Percentiles rank a stretch among this genome's conserved stretches.
These are phyloP conservation scores for Diarsia brunnea DNA, from an alignment of 2,888 invertebrate species.

Conservation along the genomic window DNA sequence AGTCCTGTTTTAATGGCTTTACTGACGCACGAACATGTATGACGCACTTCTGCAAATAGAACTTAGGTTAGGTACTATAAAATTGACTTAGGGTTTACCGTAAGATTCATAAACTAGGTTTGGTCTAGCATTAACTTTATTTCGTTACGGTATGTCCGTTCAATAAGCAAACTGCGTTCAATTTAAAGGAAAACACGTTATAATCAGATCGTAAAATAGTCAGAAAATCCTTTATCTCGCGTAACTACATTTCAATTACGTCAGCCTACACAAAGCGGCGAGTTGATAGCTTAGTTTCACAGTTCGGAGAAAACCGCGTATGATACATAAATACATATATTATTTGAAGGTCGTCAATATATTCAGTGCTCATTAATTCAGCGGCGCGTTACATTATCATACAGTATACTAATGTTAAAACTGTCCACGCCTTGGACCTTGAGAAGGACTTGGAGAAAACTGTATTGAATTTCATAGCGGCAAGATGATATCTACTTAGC, in stretches of 20 bases:
- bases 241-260: conserved; percentile 51
- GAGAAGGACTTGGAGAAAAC: conserved; percentile 24
- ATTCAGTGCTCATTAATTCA: conserved; percentile 62
- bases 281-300: conserved; percentile 36
- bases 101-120: not conserved
- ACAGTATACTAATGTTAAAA: conserved; percentile 32
- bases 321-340: conserved; percentile 59
- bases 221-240: conserved; percentile 41
- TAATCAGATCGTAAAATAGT: conserved; percentile 37
- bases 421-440: conserved; percentile 30
- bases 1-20: conserved; percentile 1
- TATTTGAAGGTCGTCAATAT: conserved; percentile 56
- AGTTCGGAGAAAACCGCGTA: conserved; percentile 53
- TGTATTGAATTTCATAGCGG: conserved; percentile 24
- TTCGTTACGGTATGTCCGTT: not conserved
- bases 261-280: conserved; percentile 34
- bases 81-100: not conserved
- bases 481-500: conserved; percentile 9
- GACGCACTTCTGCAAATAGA: conserved; percentile 26
- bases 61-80: conserved; percentile 4
- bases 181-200: conserved; percentile 34
- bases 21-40: conserved; percentile 1
- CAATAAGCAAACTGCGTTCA: conserved; percentile 14
- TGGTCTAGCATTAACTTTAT: not conserved
- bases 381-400: conserved; percentile 52